Conservation (phyloP, 2,113 vertebrate species). For the Eonycteris spelaea region DNA sequence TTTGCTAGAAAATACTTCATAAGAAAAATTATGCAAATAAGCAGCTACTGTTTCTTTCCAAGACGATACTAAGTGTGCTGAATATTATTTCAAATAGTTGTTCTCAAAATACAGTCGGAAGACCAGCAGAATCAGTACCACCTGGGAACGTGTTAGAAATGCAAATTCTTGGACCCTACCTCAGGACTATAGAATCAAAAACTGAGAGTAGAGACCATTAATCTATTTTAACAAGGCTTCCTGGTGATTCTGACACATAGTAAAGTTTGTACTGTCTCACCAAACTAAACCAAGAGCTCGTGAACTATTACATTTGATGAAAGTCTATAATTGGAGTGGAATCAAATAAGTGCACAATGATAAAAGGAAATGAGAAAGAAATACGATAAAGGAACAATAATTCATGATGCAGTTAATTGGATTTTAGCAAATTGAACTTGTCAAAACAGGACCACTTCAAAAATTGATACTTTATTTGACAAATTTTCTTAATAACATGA, state of each 20-base stretch:
- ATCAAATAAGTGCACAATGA: not conserved
- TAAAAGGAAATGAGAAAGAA: not conserved
- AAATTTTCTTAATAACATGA: not conserved
- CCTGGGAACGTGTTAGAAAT: constrained; percentile 7
- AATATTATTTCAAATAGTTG: not conserved
- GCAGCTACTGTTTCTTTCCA: not conserved
- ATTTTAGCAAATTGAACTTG: not conserved
- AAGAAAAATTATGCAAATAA: constrained; percentile 37
- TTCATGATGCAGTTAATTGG: not conserved
- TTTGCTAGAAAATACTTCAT: not conserved
- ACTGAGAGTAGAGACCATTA: not conserved
- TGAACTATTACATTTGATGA: not conserved
- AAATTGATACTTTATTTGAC: not conserved
- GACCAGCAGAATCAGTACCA: not conserved
- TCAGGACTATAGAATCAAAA: not conserved
- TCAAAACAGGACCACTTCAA: not conserved
- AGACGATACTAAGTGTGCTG: not conserved
- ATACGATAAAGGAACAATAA: not conserved
- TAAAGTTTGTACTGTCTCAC: constrained; percentile 16
- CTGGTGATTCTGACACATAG: not conserved
- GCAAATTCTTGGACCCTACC: not conserved
- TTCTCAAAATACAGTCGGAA: not conserved
- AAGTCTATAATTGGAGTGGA: not conserved
- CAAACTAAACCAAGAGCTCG: not conserved
- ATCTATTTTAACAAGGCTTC: constrained; percentile 7